Conservation (phyloP, 1,140 invertebrate species). For the Pectinophora gossypiella region DNA sequence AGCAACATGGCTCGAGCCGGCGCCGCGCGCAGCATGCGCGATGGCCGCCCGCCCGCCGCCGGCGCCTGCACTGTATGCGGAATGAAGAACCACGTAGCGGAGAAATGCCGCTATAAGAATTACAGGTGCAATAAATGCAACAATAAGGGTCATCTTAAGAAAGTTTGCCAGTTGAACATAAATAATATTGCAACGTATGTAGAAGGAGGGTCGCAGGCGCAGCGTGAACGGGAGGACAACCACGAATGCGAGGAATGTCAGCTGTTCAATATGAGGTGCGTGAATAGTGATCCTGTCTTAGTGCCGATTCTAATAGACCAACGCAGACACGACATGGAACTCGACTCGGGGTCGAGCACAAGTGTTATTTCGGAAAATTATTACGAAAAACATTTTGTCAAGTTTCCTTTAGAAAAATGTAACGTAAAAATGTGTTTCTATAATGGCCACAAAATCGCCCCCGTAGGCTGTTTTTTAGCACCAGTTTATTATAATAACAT, state of each 20-base stretch:
- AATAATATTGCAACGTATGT: not conserved
- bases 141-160: not conserved
- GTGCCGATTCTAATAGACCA: not conserved
- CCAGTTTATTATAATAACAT: not conserved
- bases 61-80: no score
- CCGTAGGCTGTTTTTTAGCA: not conserved
- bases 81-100: no score
- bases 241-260: conserved; percentile 6
- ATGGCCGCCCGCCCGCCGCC: not conserved
- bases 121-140: not conserved
- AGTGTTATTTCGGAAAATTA: not conserved
- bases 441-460: conserved; percentile 7
- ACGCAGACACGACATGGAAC: not conserved
- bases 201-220: not conserved
- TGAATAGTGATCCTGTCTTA: not conserved
- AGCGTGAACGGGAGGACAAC: not conserved
- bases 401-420: not conserved
- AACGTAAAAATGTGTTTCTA: conserved; percentile 4
- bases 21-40: not conserved
- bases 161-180: not conserved
- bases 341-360: not conserved
- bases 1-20: not conserved
- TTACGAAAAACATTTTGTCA: not conserved
- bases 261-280: conserved; percentile 7
- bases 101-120: no score